Base-by-base conservation (phyloP, 2,113 vertebrate species). In the Galbula dea region DNA sequence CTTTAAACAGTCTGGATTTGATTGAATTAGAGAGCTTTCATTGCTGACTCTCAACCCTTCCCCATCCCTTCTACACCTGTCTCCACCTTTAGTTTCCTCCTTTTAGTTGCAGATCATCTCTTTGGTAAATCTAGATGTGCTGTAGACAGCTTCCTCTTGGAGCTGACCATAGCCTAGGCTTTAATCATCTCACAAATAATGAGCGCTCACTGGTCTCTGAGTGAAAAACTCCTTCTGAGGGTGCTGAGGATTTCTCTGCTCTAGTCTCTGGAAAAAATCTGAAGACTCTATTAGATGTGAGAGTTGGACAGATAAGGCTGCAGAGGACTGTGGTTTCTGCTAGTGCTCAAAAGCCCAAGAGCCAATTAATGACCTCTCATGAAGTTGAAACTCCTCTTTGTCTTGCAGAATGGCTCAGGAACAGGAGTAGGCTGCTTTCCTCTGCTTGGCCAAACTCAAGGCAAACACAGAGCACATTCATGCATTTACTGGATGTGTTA, bases 1-100 rank as follows among this genome's bases (percentile, higher is more conserved):
- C 68, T 83, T 68, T 37, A 83, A 94, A 96, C 67, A 84, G 67
- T 41, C 71, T 90, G 82, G 54, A 81, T 85, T 90, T 78, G 86
- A 88, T 75, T 80, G 90, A 85, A 85, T 91, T 82, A 83, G 52
- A 65, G 36, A 79, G 55, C 58, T 89, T 82, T 54, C n/a, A 52
- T 81, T 94, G 22, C 46, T 82, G 59, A 12, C 37, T 52, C 49
- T 48, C 88, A 75, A 16, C 57, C 27, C 27, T 68, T 37, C 39
- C 48, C 81, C 55, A 41, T 48, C 39, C 45, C 24, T 32, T 78
- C 12, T 11, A 23, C 30, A 22, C 68, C 61, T 15, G 16, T 36
- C 61, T 15, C 46, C 32, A 79, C 52, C 34, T 78, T 43, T n/a
- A n/a, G n/a, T 66, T n/a, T 61, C 20, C 46, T 39, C 9, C 51